These are phyloP conservation scores for Paragorgia papillata DNA, from an alignment of 92 coral and sea anemone species.

Conservation along the genomic window DNA sequence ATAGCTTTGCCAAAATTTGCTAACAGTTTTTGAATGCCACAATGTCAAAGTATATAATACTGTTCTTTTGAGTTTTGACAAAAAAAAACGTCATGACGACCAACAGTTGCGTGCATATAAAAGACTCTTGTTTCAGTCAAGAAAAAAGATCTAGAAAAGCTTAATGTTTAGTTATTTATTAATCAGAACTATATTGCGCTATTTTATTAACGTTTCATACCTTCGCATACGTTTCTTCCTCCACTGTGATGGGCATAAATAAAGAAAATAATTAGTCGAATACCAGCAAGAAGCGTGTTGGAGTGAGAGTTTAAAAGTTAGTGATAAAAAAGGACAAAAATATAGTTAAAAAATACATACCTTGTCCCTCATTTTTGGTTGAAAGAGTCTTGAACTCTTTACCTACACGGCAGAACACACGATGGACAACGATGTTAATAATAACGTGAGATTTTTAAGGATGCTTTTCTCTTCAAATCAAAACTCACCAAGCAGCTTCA, in stretches of 20 bases:
- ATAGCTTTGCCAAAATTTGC: too few relatives aligned
- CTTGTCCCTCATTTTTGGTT: slow-evolving; percentile 43
- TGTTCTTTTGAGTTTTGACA: too few relatives aligned
- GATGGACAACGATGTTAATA: slow-evolving; percentile 16
- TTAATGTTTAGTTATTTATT: too few relatives aligned
- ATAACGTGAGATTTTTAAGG: slow-evolving; percentile 25
- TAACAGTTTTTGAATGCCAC: too few relatives aligned
- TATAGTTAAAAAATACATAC: background rate
- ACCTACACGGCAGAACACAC: background rate
- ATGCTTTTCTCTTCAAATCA: background rate
- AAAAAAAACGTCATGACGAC: too few relatives aligned
- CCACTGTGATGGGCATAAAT: slow-evolving; percentile 62
- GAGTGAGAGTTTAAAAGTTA: background rate
- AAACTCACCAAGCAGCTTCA: slow-evolving; percentile 33
- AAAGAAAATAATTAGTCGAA: background rate
- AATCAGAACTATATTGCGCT: too few relatives aligned
- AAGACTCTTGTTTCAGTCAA: too few relatives aligned
- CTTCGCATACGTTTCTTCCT: slow-evolving; percentile 94
- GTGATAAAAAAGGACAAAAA: background rate
- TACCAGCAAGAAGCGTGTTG: background rate
- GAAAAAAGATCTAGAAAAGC: too few relatives aligned
- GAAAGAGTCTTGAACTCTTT: slow-evolving; percentile 36
- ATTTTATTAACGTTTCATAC: slow-evolving; percentile 40
- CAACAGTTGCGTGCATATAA: too few relatives aligned
- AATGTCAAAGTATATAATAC: too few relatives aligned